A percentile compares a stretch with the other conserved stretches of the same genome.
Conservation (phyloP, 2,888 invertebrate species). For the Phyllotreta striolata region DNA sequence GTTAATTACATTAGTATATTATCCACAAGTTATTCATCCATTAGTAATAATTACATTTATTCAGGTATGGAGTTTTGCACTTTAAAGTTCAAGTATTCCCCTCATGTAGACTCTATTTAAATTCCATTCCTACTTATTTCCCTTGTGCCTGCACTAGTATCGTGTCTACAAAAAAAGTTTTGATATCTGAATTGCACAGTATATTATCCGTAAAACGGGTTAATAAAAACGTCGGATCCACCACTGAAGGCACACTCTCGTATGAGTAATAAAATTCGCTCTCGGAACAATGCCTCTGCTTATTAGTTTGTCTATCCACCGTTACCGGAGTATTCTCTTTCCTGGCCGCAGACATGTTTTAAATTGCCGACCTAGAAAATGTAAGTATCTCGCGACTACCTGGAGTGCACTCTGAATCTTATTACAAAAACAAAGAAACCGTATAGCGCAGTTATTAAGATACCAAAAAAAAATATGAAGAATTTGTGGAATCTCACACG, state of each 20-base stretch:
- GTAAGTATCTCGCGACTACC: slow-evolving; percentile 11
- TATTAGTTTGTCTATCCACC: slow-evolving; percentile 23
- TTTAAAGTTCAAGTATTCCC: no score
- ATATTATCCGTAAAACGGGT: background rate
- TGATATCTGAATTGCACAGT: background rate
- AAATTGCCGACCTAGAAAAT: slow-evolving; percentile 25
- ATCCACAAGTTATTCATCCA: no score
- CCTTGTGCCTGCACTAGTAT: background rate
- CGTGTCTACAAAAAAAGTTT: background rate
- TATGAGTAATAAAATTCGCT: slow-evolving; percentile 18
- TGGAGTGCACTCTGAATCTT: slow-evolving; percentile 18
- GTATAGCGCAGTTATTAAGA: slow-evolving; percentile 6
- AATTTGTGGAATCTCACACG: no score
- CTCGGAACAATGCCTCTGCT: slow-evolving; percentile 15
- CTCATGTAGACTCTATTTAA: no score
- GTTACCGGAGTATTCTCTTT: slow-evolving; percentile 7
- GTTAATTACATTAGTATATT: no score
- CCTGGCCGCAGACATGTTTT: slow-evolving; percentile 23
- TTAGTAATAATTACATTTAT: no score
- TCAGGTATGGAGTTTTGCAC: no score
- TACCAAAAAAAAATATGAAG: background rate
- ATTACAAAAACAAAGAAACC: slow-evolving; percentile 16
- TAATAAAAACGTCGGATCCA: slow-evolving; percentile 3
- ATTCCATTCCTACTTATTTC: background rate
- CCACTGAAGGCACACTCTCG: slow-evolving; percentile 6